Conservation (phyloP, 2,113 vertebrate genomes). For the Clupea harengus region DNA sequence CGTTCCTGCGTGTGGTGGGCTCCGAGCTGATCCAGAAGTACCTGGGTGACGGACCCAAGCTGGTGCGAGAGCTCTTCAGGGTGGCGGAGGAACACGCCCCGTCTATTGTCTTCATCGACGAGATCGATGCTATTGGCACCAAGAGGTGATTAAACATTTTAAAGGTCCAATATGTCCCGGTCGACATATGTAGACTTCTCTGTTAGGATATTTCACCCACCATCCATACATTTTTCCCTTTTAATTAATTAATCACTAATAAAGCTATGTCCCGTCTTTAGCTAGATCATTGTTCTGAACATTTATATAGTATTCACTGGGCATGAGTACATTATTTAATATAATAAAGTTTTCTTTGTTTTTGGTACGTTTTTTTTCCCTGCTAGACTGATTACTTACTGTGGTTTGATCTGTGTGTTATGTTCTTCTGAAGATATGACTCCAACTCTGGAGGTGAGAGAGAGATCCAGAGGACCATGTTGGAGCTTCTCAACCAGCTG, state of each 20-base stretch:
- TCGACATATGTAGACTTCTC: neutral
- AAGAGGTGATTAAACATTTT: conserved; percentile 77
- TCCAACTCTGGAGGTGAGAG: conserved; percentile 93
- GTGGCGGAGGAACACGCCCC: conserved; percentile 95
- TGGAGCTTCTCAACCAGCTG: conserved; percentile 93
- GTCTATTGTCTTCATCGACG: conserved; percentile 96
- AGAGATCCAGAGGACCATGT: conserved; percentile 95
- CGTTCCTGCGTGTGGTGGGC: conserved; percentile 92
- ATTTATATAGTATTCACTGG: too few relatives aligned
- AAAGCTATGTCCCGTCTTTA: too few relatives aligned
- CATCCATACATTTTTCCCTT: too few relatives aligned
- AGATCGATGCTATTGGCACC: conserved; percentile 94
- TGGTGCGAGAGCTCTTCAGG: conserved; percentile 90
- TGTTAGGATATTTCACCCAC: neutral
- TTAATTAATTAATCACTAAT: too few relatives aligned
- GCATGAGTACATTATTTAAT: too few relatives aligned
- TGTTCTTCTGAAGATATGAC: conserved; percentile 80
- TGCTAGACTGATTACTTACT: neutral
- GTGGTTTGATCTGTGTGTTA: neutral
- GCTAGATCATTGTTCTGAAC: too few relatives aligned
- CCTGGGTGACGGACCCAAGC: conserved; percentile 90
- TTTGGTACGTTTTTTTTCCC: neutral
- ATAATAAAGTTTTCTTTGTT: neutral
- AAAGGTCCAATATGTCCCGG: neutral
- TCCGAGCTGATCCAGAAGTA: conserved; percentile 98